Base-by-base conservation (phyloP, 2,888 invertebrate species). In the Shargacucullia verbasci region DNA sequence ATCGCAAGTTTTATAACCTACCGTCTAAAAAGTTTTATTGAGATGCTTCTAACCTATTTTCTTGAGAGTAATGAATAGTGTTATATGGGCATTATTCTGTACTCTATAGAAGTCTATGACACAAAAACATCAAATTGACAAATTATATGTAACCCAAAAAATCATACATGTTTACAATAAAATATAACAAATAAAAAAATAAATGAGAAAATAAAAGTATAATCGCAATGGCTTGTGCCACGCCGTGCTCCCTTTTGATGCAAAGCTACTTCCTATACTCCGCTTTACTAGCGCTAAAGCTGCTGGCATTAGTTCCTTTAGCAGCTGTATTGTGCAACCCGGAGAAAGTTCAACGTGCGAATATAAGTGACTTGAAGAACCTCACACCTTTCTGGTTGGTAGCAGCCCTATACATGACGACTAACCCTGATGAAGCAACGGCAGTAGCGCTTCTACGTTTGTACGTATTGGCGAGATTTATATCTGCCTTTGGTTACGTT, bases 311-410 rank as follows among this genome's bases (percentile, higher is more conserved):
- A 12, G 59, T 58, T 0, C 87, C 87, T 0, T 47, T 89, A 2
- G 79, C 85, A 9, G 55, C 77, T 0, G 35, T 88, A 2, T 59
- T 78, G 0, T 73, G 74, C 39, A 71, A 76, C 31, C 81, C 80
- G 1, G 81, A 83, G 0, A 83, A 81, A 44, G 61, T 85, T 0
- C 80, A 80, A 27, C 76, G 87, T 6, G 86, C 88, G 0, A 83
- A 82, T 27, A 45, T 88, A 11, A 87, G 85, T 62, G 86, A 84
- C 25, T 55, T 88, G 50, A 88, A 88, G 77, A 82, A 87, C 41
- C 52, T 89, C 11, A 87, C 84, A 0, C 87, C 88, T 0, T 89
- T 89, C 52, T 89, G 89, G 88, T 50, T 89, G n/a, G 81, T 88
- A 0, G 82, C 84, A 9, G 88, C 76, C 0, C 48, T 89, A 0